Evolutionary conservation across 2,888 invertebrate genomes (phyloP).

Genomic region (Brenthis hecate): DNA sequence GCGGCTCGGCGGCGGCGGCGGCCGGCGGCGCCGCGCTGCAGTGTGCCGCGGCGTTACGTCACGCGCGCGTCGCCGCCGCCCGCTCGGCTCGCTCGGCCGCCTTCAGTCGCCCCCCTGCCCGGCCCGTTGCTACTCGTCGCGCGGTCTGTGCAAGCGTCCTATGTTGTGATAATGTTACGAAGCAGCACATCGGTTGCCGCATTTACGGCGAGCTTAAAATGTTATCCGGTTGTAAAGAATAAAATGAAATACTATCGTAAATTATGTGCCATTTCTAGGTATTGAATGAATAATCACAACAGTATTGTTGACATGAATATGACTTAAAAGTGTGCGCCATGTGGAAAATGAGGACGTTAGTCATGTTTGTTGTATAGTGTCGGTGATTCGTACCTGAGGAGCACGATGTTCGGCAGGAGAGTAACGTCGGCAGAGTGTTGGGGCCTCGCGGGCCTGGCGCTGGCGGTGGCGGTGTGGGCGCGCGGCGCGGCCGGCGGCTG

Average conservation of each 20-base stretch:
- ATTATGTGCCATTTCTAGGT: neutral
- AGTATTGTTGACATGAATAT: constrained; percentile 4
- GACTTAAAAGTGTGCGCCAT: constrained; percentile 8
- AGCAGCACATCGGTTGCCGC: neutral
- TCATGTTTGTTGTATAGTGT: constrained; percentile 5
- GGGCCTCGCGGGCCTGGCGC: constrained; percentile 20
- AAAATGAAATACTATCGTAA: neutral
- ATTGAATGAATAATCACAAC: neutral
- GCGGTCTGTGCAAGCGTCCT: constrained; percentile 18
- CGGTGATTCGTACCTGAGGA: neutral
- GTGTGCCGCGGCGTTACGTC: constrained; percentile 60
- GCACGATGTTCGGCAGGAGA: constrained; percentile 2
- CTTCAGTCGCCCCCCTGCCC: constrained; percentile 20
- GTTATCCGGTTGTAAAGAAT: too few relatives aligned
- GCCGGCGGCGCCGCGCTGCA: constrained; percentile 48
- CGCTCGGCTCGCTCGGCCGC: constrained; percentile 1
- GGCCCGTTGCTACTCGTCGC: constrained; percentile 25
- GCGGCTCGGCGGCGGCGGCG: constrained; percentile 35
- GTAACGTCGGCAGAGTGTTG: constrained; percentile 10
- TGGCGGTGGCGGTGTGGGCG: constrained; percentile 57
- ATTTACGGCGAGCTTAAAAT: constrained; percentile 1
- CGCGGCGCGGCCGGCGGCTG: constrained; percentile 63
- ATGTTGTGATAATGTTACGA: constrained; percentile 12
- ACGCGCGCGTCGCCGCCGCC: constrained; percentile 44
- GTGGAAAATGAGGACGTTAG: constrained; percentile 23